Base-by-base conservation (phyloP, 2,113 vertebrate genomes). In the Pterocles orientalis region DNA sequence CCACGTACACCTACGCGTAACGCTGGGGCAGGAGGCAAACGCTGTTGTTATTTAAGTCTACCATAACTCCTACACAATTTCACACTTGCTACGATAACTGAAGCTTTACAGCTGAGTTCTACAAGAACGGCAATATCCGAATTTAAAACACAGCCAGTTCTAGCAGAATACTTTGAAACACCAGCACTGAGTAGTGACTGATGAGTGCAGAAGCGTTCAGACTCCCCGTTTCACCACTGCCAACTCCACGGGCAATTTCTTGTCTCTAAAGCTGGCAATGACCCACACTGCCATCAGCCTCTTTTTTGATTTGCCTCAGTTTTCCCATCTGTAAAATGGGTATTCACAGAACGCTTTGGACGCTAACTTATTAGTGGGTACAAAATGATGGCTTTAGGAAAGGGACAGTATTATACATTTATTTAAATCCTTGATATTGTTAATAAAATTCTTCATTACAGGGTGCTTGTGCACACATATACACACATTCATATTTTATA, bases 1-100 rank as follows among this genome's bases (percentile, higher is more conserved):
- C 81, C 88, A 18, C 28, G 2, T 7, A 14, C 45, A 16, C 8
- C 1, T 8, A 2, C 6, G 21, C 5, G 1, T 50, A 41, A 45
- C n/a, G 39, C 12, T 2, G 19, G 41, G 41, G 60, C 70, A 47
- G 41, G 65, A 60, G 23, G 33, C 18, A 23, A 31, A 77, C 4
- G 15, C 18, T 53, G 51, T 5, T 36, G 3, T 50, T 72, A 36
- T 23, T 56, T 25, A 56, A 48, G n/a, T 33, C 47, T 36, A 24
- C 54, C 45, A 12, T 14, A 93, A 86, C 41, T 43, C 43, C 41
- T 47, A 34, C 1, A 1, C 26, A 43, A 14, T 88, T 68, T 53
- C 71, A 82, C n/a, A 36, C 31, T 47, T n/a, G 8, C 64, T 62
- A n/a, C 64, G 69, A 45, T 23, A 82, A 65, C 34, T 60, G 56